A percentile compares a stretch with the other conserved stretches of the same genome.
These are phyloP conservation scores for Acomys russatus DNA, from an alignment of 2,797 vertebrate species.

Conservation along the genomic window DNA sequence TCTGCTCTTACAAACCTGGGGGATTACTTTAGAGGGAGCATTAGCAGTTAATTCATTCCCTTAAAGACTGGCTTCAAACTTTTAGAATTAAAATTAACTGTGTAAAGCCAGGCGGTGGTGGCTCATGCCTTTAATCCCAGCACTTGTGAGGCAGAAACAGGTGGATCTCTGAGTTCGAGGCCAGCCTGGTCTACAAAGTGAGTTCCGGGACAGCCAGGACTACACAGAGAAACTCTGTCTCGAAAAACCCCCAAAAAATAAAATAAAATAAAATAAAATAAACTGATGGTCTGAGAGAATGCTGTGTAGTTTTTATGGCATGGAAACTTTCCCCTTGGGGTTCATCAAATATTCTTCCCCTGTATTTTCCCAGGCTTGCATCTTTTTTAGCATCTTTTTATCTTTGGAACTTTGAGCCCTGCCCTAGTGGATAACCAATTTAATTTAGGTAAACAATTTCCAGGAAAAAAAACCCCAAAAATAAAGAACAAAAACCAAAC, in stretches of 20 bases:
- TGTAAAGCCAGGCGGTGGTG: too few species aligned
- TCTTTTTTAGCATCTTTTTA: slow-evolving; percentile 82
- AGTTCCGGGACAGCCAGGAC: too few species aligned
- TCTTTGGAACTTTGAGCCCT: slow-evolving; percentile 84
- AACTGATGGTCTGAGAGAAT: neutral
- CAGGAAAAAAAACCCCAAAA: slow-evolving; percentile 72
- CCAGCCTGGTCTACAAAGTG: too few species aligned
- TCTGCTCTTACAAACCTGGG: neutral
- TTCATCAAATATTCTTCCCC: slow-evolving; percentile 6
- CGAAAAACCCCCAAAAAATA: too few species aligned
- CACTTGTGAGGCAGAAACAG: too few species aligned
- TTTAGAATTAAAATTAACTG: neutral
- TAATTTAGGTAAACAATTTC: slow-evolving; percentile 85
- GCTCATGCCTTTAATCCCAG: too few species aligned
- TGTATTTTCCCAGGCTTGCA: slow-evolving; percentile 65
- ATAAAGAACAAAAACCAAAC: neutral
- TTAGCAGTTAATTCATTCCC: slow-evolving; percentile 18
- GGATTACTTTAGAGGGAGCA: neutral
- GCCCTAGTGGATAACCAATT: slow-evolving; percentile 79
- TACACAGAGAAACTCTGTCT: too few species aligned
- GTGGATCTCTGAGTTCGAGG: too few species aligned
- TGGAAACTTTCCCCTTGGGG: neutral
- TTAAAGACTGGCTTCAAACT: slow-evolving; percentile 45
- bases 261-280: neutral
- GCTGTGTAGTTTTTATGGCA: neutral